These are phyloP conservation scores for Pipistrellus kuhlii DNA, from an alignment of 2,797 vertebrate species.

Conservation along the genomic window DNA sequence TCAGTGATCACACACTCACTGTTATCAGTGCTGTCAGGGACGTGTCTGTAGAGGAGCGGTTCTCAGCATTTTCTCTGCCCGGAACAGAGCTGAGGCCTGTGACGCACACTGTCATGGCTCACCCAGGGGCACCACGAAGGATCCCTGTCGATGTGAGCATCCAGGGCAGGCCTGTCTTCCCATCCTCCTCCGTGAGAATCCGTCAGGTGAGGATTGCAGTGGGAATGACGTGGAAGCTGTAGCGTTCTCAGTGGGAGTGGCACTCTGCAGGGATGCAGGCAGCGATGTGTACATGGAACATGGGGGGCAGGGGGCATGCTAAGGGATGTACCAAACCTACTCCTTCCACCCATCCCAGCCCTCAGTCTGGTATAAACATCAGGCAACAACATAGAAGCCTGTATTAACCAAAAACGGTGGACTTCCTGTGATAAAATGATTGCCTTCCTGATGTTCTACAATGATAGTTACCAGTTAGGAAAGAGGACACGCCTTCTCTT, in stretches of 20 bases:
- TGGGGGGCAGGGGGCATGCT: not conserved
- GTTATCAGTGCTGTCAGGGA: not conserved
- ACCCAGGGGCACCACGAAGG: not conserved
- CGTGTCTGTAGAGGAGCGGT: not conserved
- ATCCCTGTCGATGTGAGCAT: not conserved
- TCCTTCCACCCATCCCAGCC: not conserved
- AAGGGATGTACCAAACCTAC: not conserved
- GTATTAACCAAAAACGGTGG: not conserved
- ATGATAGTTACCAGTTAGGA: not conserved
- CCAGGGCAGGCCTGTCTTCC: not conserved
- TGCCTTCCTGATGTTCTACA: not conserved
- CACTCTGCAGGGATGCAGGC: not conserved
- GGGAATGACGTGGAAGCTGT: not conserved
- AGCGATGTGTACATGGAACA: not conserved
- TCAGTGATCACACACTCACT: not conserved
- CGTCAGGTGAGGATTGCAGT: not conserved
- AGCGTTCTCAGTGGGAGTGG: not conserved
- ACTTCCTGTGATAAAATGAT: conserved; percentile 1
- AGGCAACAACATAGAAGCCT: not conserved
- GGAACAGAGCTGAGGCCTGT: not conserved
- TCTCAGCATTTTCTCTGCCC: not conserved
- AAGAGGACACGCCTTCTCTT: not conserved
- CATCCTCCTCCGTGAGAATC: not conserved
- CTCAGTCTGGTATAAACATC: not conserved
- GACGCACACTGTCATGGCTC: not conserved